Evolutionary conservation across 2,888 invertebrate genomes (phyloP).

Genomic region (Hirudinaria manillensis): DNA sequence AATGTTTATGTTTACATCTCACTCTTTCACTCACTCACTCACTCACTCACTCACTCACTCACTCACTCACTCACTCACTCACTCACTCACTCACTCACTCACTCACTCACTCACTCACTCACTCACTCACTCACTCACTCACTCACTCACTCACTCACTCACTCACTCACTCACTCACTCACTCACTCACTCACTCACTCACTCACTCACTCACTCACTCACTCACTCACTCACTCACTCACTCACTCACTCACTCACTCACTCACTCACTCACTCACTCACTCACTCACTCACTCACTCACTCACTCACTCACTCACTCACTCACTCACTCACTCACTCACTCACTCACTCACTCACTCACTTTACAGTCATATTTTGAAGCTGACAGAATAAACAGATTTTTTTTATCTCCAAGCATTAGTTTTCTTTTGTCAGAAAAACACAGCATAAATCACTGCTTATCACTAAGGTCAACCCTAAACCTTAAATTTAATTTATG

Average conservation of each 20-base stretch:
- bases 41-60: slow-evolving; percentile 19
- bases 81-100: slow-evolving; percentile 15
- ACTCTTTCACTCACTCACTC: slow-evolving; percentile 13
- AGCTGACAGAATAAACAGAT: too few relatives aligned
- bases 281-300: slow-evolving; percentile 35
- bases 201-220: slow-evolving; percentile 23
- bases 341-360: slow-evolving; percentile 25
- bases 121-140: slow-evolving; percentile 19
- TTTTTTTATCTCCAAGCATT: too few relatives aligned
- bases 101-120: slow-evolving; percentile 3
- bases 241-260: slow-evolving; percentile 34
- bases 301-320: slow-evolving; percentile 34
- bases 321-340: slow-evolving; percentile 29
- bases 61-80: neutral
- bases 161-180: slow-evolving; percentile 23
- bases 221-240: slow-evolving; percentile 23
- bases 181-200: slow-evolving; percentile 33
- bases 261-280: slow-evolving; percentile 27
- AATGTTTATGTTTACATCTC: too few relatives aligned
- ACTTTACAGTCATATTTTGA: slow-evolving; percentile 17
- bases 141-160: slow-evolving; percentile 16
- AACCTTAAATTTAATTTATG: too few relatives aligned
- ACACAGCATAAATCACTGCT: too few relatives aligned
- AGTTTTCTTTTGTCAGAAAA: too few relatives aligned
- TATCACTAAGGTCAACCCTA: too few relatives aligned